A percentile compares a stretch with the other conserved stretches of the same genome.
Evolutionary conservation across 2,797 vertebrate species (phyloP).

Genomic region (Enoplosus armatus): DNA sequence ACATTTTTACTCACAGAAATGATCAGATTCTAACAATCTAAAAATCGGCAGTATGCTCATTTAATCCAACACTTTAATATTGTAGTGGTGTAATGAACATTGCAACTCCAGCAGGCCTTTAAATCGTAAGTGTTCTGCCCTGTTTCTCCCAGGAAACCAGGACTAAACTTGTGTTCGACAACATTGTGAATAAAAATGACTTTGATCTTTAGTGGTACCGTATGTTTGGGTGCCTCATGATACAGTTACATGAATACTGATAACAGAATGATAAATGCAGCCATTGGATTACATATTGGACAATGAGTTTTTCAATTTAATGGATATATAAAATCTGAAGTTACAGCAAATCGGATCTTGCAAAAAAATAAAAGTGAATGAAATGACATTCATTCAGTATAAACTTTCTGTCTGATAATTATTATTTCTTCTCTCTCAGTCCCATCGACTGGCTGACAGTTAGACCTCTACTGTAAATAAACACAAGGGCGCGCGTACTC

Average conservation of each 20-base stretch:
- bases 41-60: not conserved
- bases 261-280: not conserved
- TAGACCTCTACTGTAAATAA: slow-evolving; percentile 52
- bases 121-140: not conserved
- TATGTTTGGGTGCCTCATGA: not conserved
- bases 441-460: slow-evolving; percentile 19
- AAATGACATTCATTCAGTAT: not conserved
- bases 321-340: slow-evolving; percentile 1
- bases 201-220: not conserved
- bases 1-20: not conserved
- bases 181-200: not conserved
- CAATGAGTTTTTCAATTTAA: not conserved
- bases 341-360: slow-evolving; percentile 11
- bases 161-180: not conserved
- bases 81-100: not conserved
- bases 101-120: not conserved
- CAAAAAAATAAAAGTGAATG: not conserved
- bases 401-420: not conserved
- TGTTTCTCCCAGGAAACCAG: not conserved
- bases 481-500: no score
- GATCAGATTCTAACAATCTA: not conserved
- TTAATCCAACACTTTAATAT: not conserved
- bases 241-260: no score
- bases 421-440: not conserved
- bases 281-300: not conserved